phyloP scores from a whole-genome alignment of 1,140 invertebrate species.

The Theocolax elegans region DNA sequence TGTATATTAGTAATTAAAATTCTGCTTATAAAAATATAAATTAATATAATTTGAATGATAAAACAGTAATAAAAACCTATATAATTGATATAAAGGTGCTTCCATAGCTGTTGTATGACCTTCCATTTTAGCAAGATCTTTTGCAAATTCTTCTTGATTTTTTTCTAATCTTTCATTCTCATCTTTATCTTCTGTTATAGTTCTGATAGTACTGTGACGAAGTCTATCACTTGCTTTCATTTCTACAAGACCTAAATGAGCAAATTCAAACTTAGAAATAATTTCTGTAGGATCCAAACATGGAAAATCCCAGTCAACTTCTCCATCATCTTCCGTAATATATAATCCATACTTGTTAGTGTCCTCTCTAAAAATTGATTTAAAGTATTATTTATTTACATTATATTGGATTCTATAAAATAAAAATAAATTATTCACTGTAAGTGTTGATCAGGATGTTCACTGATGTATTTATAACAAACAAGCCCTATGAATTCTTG shows the following conservation, averaged over 20 bases:
- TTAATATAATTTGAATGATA: too few relatives aligned
- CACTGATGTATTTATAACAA: constrained; percentile 79
- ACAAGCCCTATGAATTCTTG: constrained; percentile 93
- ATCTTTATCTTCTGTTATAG: constrained; percentile 45
- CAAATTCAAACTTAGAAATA: constrained; percentile 93
- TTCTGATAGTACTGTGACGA: constrained; percentile 50
- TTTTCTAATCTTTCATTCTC: constrained; percentile 61
- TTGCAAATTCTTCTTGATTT: constrained; percentile 56
- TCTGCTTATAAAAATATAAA: neutral
- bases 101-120: constrained; percentile 80
- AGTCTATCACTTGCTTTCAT: constrained; percentile 67
- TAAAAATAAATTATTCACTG: constrained; percentile 66
- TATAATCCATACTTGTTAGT: constrained; percentile 84
- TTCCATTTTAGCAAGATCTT: constrained; percentile 73
- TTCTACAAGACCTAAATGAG: constrained; percentile 87
- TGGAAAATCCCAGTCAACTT: constrained; percentile 93
- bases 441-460: constrained; percentile 67
- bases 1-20: constrained; percentile 4
- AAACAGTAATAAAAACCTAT: constrained; percentile 59
- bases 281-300: constrained; percentile 87
- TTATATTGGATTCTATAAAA: too few relatives aligned
- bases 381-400: neutral
- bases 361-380: constrained; percentile 62
- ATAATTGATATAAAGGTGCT: constrained; percentile 86
- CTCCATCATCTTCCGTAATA: constrained; percentile 97